These are phyloP conservation scores for Serinus canaria DNA, from an alignment of 2,113 vertebrate species.

Conservation along the genomic window DNA sequence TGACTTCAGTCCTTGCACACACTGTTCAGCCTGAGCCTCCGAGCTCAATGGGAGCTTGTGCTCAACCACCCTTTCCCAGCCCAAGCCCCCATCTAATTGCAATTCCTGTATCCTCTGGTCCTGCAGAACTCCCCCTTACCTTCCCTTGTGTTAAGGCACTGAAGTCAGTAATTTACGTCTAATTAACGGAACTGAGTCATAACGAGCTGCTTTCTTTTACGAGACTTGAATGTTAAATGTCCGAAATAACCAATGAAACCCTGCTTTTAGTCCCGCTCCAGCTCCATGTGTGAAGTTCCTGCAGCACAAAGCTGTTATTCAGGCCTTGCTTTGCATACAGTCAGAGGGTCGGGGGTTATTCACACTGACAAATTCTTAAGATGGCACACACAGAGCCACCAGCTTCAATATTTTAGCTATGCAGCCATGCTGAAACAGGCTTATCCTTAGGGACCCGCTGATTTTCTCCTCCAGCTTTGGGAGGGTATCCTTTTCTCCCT, in stretches of 20 bases:
- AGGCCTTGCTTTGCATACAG: conserved; percentile 82
- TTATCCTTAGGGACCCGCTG: conserved; percentile 1
- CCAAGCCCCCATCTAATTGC: conserved; percentile 69
- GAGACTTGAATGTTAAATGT: conserved; percentile 72
- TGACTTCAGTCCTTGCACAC: not conserved
- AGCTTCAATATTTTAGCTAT: conserved; percentile 71
- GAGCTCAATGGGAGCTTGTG: conserved; percentile 62
- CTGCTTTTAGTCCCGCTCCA: conserved; percentile 61
- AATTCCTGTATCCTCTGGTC: conserved; percentile 73
- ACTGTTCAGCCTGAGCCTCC: not conserved
- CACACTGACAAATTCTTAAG: conserved; percentile 80
- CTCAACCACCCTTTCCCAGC: conserved; percentile 60
- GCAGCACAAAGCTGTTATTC: conserved; percentile 75
- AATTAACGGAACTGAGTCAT: conserved; percentile 83
- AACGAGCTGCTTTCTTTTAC: conserved; percentile 72
- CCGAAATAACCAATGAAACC: conserved; percentile 68
- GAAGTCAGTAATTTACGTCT: conserved; percentile 81
- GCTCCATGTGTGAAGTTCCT: conserved; percentile 42
- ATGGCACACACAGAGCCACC: conserved; percentile 67
- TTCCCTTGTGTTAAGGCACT: conserved; percentile 71
- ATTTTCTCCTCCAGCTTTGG: conserved; percentile 64
- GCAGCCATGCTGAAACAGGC: conserved; percentile 47
- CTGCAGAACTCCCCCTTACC: conserved; percentile 70
- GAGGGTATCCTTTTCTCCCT: conserved; percentile 66
- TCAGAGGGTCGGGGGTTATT: conserved; percentile 82